phyloP scores from a whole-genome alignment of 2,888 invertebrate genomes.

The Brenthis hecate region DNA sequence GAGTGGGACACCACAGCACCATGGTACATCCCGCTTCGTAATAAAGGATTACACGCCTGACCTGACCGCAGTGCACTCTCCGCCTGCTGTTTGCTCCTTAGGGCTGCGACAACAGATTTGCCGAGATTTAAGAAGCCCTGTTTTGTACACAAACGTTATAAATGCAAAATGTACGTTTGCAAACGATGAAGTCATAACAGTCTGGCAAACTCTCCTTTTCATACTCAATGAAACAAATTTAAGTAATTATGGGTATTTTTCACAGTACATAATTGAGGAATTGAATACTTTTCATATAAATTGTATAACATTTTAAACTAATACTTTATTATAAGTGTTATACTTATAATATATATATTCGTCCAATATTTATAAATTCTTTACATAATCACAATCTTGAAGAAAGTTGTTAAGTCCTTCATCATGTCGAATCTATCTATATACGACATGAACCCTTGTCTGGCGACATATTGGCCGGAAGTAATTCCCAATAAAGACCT shows the following conservation, averaged over 20 bases:
- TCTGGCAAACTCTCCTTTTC: conserved; percentile 7
- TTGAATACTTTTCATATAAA: neutral
- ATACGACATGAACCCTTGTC: conserved; percentile 38
- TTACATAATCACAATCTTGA: conserved; percentile 9
- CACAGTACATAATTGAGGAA: neutral
- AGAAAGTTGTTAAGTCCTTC: conserved; percentile 37
- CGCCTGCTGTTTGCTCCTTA: conserved; percentile 25
- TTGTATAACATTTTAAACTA: neutral
- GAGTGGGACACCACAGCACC: conserved; percentile 58
- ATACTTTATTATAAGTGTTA: neutral
- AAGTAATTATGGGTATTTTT: neutral
- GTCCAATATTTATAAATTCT: neutral
- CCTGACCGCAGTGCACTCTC: conserved; percentile 29
- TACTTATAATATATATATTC: too few species aligned
- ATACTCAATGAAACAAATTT: conserved; percentile 1
- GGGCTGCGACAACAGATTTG: conserved; percentile 20
- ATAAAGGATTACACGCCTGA: conserved; percentile 53
- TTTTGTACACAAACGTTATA: conserved; percentile 4
- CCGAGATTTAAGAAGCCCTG: conserved; percentile 14
- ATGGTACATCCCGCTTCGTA: conserved; percentile 54
- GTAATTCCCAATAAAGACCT: conserved; percentile 43
- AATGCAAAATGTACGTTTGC: conserved; percentile 4
- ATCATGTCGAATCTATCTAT: conserved; percentile 39
- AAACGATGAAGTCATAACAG: neutral
- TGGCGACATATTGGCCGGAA: conserved; percentile 41